These are phyloP conservation scores for Nemapogon koenigi DNA, from an alignment of 2,888 invertebrate genomes.

Conservation along the genomic window DNA sequence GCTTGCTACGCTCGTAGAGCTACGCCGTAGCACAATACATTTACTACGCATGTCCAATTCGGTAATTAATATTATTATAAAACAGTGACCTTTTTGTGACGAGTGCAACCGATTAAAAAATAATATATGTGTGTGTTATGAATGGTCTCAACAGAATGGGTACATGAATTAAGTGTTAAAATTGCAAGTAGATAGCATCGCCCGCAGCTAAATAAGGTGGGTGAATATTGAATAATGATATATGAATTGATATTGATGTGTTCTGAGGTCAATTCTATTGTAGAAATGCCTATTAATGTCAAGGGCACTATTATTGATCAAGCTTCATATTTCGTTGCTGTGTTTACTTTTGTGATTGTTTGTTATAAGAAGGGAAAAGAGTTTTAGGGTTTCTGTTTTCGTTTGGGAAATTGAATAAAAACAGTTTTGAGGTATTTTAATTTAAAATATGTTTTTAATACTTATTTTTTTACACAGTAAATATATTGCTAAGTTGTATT, in stretches of 20 bases:
- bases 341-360: constrained; percentile 1
- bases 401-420: too few relatives aligned
- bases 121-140: too few relatives aligned
- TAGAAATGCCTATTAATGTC: constrained; percentile 29
- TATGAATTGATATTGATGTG: constrained; percentile 29
- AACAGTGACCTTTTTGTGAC: constrained; percentile 21
- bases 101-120: neutral
- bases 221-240: constrained; percentile 30
- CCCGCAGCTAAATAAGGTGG: constrained; percentile 1
- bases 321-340: constrained; percentile 19
- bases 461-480: too few relatives aligned
- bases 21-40: constrained; percentile 27
- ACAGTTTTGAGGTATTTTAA: too few relatives aligned
- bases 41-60: constrained; percentile 18
- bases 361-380: too few relatives aligned
- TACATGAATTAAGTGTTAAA: constrained; percentile 2
- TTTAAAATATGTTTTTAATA: too few relatives aligned
- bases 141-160: neutral
- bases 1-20: constrained; percentile 35
- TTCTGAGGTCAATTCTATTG: constrained; percentile 26
- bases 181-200: constrained; percentile 2
- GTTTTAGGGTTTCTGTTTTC: too few relatives aligned
- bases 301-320: constrained; percentile 58
- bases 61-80: too few relatives aligned
- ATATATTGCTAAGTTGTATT: too few relatives aligned